Evolutionary conservation across 2,797 vertebrate species (phyloP).

Genomic region (Pristis pectinata): DNA sequence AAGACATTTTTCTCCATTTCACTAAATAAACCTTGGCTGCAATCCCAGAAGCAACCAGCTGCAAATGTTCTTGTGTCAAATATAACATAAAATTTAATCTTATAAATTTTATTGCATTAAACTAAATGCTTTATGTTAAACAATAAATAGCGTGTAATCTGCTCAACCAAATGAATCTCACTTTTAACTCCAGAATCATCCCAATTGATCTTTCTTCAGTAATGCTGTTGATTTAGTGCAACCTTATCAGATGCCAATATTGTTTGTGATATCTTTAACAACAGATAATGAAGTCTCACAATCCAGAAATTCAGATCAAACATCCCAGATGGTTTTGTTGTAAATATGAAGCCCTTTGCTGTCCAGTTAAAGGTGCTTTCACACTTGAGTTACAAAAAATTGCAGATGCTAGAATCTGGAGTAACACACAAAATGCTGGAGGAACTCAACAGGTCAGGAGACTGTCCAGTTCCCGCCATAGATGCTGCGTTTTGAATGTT

Average conservation of each 20-base stretch:
- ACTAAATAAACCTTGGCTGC: not conserved
- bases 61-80: not conserved
- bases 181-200: not conserved
- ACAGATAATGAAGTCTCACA: not conserved
- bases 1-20: not conserved
- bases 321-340: not conserved
- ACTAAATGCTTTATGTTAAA: too few relatives aligned
- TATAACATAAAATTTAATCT: not conserved
- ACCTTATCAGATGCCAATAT: not conserved
- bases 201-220: not conserved
- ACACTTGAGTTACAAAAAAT: not conserved
- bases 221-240: not conserved
- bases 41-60: not conserved
- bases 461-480: too few relatives aligned
- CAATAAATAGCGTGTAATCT: not conserved
- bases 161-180: not conserved
- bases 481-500: too few relatives aligned
- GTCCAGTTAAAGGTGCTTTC: not conserved
- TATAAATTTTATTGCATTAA: too few relatives aligned
- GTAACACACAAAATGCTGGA: too few relatives aligned
- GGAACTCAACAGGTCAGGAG: too few relatives aligned
- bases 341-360: too few relatives aligned
- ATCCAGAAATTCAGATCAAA: not conserved
- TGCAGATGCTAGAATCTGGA: too few relatives aligned
- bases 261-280: not conserved